Percentiles rank a stretch among this genome's conserved stretches.
phyloP scores from a whole-genome alignment of 2,888 invertebrate genomes.

The Idaea straminata region DNA sequence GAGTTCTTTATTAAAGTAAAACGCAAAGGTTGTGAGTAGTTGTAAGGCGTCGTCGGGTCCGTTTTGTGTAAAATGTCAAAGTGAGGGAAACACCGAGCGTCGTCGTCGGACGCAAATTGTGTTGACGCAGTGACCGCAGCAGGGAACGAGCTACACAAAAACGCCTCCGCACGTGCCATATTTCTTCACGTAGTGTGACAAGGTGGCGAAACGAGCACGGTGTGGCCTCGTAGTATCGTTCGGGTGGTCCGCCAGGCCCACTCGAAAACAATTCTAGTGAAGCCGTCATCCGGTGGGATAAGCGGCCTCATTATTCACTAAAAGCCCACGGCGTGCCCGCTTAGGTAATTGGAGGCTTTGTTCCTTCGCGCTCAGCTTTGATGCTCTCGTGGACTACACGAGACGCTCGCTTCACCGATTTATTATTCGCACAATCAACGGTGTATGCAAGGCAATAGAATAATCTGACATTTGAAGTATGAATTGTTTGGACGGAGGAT shows the following conservation, averaged over 20 bases:
- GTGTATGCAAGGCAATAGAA: constrained; percentile 58
- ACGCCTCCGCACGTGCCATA: constrained; percentile 16
- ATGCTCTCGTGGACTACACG: constrained; percentile 62
- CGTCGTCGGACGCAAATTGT: constrained; percentile 53
- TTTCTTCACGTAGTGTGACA: constrained; percentile 23
- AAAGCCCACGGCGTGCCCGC: constrained; percentile 76
- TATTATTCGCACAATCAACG: constrained; percentile 74
- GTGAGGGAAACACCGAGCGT: constrained; percentile 54
- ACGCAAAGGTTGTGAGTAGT: constrained; percentile 49
- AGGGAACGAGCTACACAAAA: constrained; percentile 26
- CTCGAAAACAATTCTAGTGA: constrained; percentile 70
- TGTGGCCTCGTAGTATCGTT: constrained; percentile 25
- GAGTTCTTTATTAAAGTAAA: constrained; percentile 26
- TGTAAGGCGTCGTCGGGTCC: constrained; percentile 47
- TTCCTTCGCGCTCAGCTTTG: constrained; percentile 72
- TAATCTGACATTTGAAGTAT: constrained; percentile 69
- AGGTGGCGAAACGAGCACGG: constrained; percentile 26
- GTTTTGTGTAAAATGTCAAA: constrained; percentile 72
- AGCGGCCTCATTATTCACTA: constrained; percentile 78
- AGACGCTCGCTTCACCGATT: constrained; percentile 51
- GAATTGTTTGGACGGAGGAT: constrained; percentile 55
- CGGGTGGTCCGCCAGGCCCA: constrained; percentile 62
- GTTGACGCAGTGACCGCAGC: constrained; percentile 59
- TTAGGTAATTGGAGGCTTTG: constrained; percentile 77
- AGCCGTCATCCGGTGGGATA: constrained; percentile 70